phyloP scores from a whole-genome alignment of 2,797 vertebrate species.

The Xyrichtys novacula region DNA sequence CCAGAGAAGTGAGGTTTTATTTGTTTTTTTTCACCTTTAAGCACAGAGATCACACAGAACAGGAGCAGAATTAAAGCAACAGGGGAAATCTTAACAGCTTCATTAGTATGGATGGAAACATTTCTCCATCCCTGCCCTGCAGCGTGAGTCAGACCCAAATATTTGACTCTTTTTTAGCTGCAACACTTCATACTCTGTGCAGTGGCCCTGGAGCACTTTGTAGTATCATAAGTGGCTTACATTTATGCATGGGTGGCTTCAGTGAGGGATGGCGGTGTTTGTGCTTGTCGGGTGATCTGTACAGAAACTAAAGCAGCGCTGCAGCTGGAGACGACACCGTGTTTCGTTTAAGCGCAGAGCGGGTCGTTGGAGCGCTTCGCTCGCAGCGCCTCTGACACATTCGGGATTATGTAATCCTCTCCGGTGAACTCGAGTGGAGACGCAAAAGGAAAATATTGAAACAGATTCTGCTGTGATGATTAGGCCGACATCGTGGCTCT shows the following conservation, averaged over 20 bases:
- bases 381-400: not conserved
- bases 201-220: not conserved
- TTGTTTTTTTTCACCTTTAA: conserved; percentile 20
- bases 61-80: conserved; percentile 1
- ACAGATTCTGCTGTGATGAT: conserved; percentile 14
- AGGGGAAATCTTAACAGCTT: conserved; percentile 26
- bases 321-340: conserved; percentile 4
- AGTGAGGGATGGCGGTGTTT: not conserved
- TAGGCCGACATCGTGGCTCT: not conserved
- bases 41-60: conserved; percentile 17
- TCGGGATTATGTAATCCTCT: conserved; percentile 4
- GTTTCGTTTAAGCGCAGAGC: conserved; percentile 14
- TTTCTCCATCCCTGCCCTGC: not conserved
- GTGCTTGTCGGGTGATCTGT: conserved; percentile 3
- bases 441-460: conserved; percentile 17
- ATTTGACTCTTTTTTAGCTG: conserved; percentile 15
- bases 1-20: conserved; percentile 1
- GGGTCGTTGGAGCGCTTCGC: not conserved
- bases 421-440: conserved; percentile 8
- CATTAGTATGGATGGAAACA: conserved; percentile 32
- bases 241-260: conserved; percentile 22
- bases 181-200: not conserved
- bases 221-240: conserved; percentile 12
- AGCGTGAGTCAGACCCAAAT: not conserved
- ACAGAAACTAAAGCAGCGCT: not conserved